phyloP scores from a whole-genome alignment of 2,113 vertebrate genomes.

The Cyanoliseus patagonus region DNA sequence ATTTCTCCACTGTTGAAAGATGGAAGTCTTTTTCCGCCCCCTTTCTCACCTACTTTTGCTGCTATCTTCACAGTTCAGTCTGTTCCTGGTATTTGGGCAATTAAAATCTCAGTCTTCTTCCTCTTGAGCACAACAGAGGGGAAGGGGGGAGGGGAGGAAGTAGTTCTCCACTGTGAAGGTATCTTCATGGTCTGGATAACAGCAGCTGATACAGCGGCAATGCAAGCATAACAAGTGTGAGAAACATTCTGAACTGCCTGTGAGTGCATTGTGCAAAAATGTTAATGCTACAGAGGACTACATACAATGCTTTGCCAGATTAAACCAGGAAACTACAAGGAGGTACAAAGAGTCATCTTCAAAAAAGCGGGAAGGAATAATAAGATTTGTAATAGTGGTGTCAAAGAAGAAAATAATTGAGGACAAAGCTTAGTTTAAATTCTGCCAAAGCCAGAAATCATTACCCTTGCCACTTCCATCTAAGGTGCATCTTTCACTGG shows the following conservation, averaged over 20 bases:
- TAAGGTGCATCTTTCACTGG: background rate
- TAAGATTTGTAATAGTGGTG: background rate
- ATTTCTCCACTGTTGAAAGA: background rate
- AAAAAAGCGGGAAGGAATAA: background rate
- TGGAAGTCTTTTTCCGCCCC: background rate
- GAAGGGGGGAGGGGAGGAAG: background rate
- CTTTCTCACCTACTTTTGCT: background rate
- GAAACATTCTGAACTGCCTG: background rate
- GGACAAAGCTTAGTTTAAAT: background rate
- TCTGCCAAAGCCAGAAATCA: background rate
- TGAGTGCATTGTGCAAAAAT: background rate
- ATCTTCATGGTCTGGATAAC: background rate
- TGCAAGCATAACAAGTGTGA: accelerated
- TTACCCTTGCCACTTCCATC: background rate
- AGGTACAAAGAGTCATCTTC: background rate
- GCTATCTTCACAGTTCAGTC: background rate
- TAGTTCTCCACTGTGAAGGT: background rate
- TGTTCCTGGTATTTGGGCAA: background rate
- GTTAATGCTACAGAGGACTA: background rate
- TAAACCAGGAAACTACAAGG: background rate
- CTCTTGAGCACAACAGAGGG: background rate
- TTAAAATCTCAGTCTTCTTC: background rate
- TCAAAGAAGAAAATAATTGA: background rate
- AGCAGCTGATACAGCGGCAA: background rate
- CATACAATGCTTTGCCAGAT: background rate